Conservation (phyloP, 2,797 vertebrate genomes). For the Myripristis jacobus region DNA sequence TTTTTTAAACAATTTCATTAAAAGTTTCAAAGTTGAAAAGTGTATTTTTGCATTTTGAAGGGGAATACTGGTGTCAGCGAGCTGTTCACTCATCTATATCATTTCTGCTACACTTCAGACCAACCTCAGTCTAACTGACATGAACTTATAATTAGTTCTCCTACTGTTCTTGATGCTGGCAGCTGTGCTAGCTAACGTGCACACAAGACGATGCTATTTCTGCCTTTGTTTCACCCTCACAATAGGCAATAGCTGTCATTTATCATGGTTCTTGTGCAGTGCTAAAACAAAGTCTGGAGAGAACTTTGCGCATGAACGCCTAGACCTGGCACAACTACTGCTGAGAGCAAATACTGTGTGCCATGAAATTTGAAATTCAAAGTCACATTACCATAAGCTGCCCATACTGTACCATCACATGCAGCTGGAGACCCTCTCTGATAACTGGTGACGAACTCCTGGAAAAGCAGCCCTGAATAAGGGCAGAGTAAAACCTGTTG, state of each 20-base stretch:
- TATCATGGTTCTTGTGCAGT: neutral
- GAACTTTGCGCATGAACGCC: neutral
- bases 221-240: neutral
- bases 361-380: slow-evolving; percentile 9
- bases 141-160: neutral
- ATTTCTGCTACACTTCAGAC: neutral
- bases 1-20: too few relatives aligned
- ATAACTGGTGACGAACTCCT: neutral
- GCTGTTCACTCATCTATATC: too few relatives aligned
- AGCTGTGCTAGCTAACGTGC: neutral
- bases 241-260: neutral
- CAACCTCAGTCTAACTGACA: neutral
- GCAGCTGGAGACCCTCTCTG: neutral
- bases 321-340: neutral
- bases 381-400: slow-evolving; percentile 14
- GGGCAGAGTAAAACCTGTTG: too few relatives aligned
- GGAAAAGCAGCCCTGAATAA: neutral
- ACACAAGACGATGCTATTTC: neutral
- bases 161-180: neutral
- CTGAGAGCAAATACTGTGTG: neutral
- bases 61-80: too few relatives aligned
- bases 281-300: neutral
- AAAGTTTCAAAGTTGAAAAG: too few relatives aligned
- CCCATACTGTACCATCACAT: neutral
- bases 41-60: too few relatives aligned